phyloP scores from a whole-genome alignment of 2,797 vertebrate species.

The Miichthys miiuy region DNA sequence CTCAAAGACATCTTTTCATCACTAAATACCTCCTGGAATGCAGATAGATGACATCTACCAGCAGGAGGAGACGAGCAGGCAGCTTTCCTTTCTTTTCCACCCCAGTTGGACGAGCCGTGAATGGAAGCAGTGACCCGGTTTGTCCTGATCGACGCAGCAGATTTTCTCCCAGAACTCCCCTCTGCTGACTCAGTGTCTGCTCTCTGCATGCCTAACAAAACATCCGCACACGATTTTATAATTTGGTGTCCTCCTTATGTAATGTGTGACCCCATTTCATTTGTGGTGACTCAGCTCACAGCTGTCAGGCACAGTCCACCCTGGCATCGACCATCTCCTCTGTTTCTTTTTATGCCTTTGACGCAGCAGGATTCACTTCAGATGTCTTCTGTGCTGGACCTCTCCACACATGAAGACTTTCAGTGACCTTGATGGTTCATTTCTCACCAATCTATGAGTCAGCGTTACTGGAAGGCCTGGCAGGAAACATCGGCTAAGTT shows the following conservation, averaged over 20 bases:
- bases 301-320: not conserved
- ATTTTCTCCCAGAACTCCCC: not conserved
- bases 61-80: not conserved
- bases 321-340: not conserved
- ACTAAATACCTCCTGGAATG: not conserved
- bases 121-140: conserved; percentile 12
- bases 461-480: conserved; percentile 41
- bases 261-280: conserved; percentile 24
- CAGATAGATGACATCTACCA: not conserved
- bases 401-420: not conserved
- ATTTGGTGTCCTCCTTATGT: conserved; percentile 13
- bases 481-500: not conserved
- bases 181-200: conserved; percentile 46
- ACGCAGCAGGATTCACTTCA: not conserved
- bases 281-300: conserved; percentile 25
- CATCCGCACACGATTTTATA: conserved; percentile 32
- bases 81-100: not conserved
- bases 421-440: conserved; percentile 18
- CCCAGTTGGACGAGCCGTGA: not conserved
- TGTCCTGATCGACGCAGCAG: conserved; percentile 5
- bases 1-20: not conserved
- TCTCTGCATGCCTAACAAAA: conserved; percentile 10
- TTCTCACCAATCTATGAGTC: conserved; percentile 40
- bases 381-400: not conserved
- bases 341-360: conserved; percentile 3